These are phyloP conservation scores for Pagetopsis macropterus DNA, from an alignment of 2,797 vertebrate species.

Conservation along the genomic window DNA sequence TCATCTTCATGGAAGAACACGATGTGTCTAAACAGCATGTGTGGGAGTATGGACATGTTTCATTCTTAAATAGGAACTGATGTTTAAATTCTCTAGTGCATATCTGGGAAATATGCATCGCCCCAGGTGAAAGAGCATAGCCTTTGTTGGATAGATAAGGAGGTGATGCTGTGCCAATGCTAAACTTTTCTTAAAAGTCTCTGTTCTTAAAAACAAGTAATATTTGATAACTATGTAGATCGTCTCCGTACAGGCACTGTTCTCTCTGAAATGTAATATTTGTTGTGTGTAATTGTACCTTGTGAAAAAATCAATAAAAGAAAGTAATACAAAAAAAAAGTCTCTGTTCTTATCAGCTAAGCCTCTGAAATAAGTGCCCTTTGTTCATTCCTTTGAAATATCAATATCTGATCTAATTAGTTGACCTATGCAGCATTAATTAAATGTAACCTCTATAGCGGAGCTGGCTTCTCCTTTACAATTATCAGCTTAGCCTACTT, in stretches of 20 bases:
- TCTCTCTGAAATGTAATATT: too few relatives aligned
- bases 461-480: conserved; percentile 29
- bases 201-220: too few relatives aligned
- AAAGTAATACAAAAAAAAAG: too few relatives aligned
- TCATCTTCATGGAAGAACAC: conserved; percentile 3
- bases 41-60: not conserved
- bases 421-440: conserved; percentile 50
- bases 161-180: not conserved
- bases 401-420: conserved; percentile 61
- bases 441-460: conserved; percentile 43
- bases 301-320: too few relatives aligned
- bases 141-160: not conserved
- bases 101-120: not conserved
- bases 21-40: not conserved
- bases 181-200: conserved; percentile 14
- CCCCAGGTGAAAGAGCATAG: not conserved
- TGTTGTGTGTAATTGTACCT: too few relatives aligned
- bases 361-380: conserved; percentile 47
- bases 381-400: conserved; percentile 53
- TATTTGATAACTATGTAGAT: too few relatives aligned
- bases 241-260: too few relatives aligned
- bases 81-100: not conserved
- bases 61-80: conserved; percentile 9
- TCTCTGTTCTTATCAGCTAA: conserved; percentile 26
- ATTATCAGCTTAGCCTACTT: conserved; percentile 54